Conservation (phyloP, 1,140 invertebrate genomes). For the Fopius arisanus region DNA sequence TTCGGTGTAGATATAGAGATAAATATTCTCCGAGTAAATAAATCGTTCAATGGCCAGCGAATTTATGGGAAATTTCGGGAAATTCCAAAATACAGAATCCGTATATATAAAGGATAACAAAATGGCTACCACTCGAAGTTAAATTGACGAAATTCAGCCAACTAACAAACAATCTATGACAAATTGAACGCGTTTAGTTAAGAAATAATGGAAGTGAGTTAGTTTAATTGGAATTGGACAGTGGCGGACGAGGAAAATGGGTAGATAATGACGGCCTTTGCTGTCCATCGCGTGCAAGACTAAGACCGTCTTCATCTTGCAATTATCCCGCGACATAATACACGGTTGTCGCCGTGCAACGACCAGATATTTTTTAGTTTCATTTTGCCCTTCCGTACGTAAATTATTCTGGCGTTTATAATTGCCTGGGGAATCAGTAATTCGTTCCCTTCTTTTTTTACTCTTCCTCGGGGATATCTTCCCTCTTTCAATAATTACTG, state of each 20-base stretch:
- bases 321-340: conserved; percentile 46
- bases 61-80: too few species aligned
- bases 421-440: conserved; percentile 24
- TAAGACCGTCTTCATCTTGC: conserved; percentile 30
- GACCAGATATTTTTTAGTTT: conserved; percentile 42
- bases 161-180: too few species aligned
- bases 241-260: not conserved
- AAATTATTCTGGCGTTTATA: conserved; percentile 40
- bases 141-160: too few species aligned
- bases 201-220: not conserved
- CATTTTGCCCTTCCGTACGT: not conserved
- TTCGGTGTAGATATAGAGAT: too few species aligned
- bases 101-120: too few species aligned
- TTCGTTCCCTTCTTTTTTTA: not conserved
- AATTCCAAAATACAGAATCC: too few species aligned
- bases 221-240: conserved; percentile 8
- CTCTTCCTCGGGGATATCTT: not conserved
- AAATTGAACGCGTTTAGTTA: too few species aligned
- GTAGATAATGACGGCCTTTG: conserved; percentile 42
- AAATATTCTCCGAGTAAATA: too few species aligned
- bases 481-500: not conserved
- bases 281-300: conserved; percentile 36
- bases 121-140: too few species aligned
- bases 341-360: conserved; percentile 39
- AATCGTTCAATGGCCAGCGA: too few species aligned